Percentiles rank a stretch among this genome's conserved stretches.
Conservation (phyloP, 2,113 vertebrate species). For the Nesoenas mayeri region DNA sequence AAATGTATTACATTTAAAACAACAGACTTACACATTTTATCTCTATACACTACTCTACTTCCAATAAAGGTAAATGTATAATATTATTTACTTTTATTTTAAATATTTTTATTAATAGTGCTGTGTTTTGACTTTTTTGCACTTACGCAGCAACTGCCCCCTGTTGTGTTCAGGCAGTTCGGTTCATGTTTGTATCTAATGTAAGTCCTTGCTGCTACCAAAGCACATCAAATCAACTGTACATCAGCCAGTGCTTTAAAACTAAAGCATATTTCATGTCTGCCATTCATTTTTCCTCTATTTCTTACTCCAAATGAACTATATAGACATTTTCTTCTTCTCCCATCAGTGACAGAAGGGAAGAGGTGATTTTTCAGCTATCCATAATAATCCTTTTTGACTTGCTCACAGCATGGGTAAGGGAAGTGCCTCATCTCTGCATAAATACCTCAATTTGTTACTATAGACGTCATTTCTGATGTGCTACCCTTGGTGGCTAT, state of each 20-base stretch:
- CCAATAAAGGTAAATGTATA: background rate
- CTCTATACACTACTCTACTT: background rate
- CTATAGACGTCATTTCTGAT: constrained; percentile 3
- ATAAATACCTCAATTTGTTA: constrained; percentile 23
- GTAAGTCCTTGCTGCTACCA: background rate
- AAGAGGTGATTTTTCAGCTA: constrained; percentile 26
- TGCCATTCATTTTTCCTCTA: background rate
- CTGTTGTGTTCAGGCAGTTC: background rate
- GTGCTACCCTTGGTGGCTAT: background rate
- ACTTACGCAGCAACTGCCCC: background rate
- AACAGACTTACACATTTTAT: background rate
- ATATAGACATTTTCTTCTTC: background rate
- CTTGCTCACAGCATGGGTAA: constrained; percentile 6
- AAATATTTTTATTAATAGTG: background rate
- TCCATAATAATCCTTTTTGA: constrained; percentile 8
- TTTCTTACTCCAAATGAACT: constrained; percentile 15
- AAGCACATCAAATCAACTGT: constrained; percentile 32
- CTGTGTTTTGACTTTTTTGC: background rate
- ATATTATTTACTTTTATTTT: background rate
- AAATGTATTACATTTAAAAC: background rate
- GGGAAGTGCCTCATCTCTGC: constrained; percentile 13
- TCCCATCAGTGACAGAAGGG: background rate
- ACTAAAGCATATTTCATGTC: constrained; percentile 17
- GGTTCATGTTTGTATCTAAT: background rate
- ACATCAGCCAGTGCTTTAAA: constrained; percentile 22